These are phyloP conservation scores for Tenthredo amoena DNA, from an alignment of 2,888 invertebrate species.

Conservation along the genomic window DNA sequence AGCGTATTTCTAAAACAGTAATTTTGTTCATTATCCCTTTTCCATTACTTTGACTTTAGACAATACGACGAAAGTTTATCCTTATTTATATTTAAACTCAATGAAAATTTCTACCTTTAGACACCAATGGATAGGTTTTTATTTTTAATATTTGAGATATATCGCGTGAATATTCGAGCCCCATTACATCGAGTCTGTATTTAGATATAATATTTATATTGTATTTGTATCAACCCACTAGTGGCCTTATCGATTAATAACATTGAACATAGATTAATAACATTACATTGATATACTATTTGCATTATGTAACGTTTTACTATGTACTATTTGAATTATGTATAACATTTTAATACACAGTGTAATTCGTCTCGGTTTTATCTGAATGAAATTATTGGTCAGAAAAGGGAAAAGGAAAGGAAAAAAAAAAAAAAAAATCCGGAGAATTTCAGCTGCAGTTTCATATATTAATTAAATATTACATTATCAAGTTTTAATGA, in stretches of 20 bases:
- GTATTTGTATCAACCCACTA: constrained; percentile 76
- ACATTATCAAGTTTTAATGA: constrained; percentile 33
- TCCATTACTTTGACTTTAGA: background rate
- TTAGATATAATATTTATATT: constrained; percentile 71
- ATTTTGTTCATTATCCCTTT: background rate
- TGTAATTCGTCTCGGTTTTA: background rate
- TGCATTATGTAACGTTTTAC: constrained; percentile 35
- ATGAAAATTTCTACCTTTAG: background rate
- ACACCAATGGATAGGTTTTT: background rate
- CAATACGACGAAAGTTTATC: constrained; percentile 9
- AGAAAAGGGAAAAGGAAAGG: background rate
- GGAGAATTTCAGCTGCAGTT: constrained; percentile 12
- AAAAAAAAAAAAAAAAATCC: background rate
- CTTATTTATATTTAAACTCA: background rate
- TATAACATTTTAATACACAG: constrained; percentile 30
- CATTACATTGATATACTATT: constrained; percentile 56
- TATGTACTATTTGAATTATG: constrained; percentile 33
- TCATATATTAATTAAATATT: constrained; percentile 14
- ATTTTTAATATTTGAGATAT: background rate
- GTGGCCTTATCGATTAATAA: constrained; percentile 76
- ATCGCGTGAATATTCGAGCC: background rate
- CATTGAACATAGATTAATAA: constrained; percentile 58
- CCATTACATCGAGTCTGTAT: constrained; percentile 13
- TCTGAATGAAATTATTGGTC: background rate
- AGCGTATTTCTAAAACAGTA: background rate